Percentiles rank a stretch among this genome's conserved stretches.
Conservation (phyloP, 2,113 vertebrate species). For the Platysteira castanea region DNA sequence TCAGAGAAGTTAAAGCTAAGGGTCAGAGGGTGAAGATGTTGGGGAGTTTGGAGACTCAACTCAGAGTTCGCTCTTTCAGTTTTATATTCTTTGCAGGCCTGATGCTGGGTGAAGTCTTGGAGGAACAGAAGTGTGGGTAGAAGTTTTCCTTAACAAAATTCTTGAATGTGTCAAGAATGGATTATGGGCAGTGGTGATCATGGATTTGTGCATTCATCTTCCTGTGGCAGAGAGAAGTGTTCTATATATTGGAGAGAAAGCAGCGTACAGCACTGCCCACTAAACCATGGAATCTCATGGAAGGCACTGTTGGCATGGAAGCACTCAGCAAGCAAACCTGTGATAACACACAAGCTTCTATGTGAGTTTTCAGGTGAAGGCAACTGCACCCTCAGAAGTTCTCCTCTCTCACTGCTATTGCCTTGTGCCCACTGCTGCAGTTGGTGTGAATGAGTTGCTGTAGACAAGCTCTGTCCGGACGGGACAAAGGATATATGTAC, state of each 20-base stretch:
- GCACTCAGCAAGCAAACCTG: background rate
- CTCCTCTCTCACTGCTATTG: background rate
- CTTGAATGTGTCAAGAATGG: background rate
- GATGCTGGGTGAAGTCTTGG: background rate
- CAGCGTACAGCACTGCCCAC: background rate
- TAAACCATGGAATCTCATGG: fast-evolving
- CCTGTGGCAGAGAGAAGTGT: background rate
- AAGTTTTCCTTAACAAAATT: background rate
- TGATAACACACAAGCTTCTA: background rate
- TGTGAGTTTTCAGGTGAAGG: background rate
- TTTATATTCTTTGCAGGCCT: background rate
- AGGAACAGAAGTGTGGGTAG: background rate
- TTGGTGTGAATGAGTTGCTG: background rate
- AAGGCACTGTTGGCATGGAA: background rate
- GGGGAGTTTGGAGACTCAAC: background rate
- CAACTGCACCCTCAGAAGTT: background rate
- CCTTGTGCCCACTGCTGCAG: background rate
- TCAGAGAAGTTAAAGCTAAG: background rate
- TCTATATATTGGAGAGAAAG: background rate
- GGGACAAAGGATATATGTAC: background rate
- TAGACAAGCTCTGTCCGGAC: background rate
- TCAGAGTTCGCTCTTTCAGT: background rate
- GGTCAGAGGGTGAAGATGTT: background rate
- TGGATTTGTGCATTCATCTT: background rate
- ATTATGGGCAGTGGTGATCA: background rate